Percentiles rank a stretch among this genome's conserved stretches.
These are phyloP conservation scores for Epinotia nisella DNA, from an alignment of 2,888 invertebrate species.

Conservation along the genomic window DNA sequence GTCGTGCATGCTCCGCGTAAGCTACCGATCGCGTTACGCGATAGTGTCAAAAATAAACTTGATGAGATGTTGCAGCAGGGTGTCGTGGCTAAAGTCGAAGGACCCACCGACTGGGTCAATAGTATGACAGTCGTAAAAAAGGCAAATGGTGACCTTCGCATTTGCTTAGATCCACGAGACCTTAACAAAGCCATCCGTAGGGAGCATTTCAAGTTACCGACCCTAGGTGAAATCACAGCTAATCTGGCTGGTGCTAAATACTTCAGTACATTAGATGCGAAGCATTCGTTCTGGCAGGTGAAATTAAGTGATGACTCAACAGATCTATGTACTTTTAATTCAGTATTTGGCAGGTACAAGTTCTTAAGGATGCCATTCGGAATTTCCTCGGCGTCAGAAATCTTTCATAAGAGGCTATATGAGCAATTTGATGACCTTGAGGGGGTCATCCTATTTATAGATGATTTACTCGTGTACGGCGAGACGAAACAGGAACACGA, in stretches of 20 bases:
- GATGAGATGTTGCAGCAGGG: too few species aligned
- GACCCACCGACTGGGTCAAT: too few species aligned
- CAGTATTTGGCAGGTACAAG: constrained; percentile 8
- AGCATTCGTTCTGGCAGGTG: constrained; percentile 16
- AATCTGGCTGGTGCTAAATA: constrained; percentile 9
- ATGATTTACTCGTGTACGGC: neutral
- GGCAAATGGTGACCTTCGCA: too few species aligned
- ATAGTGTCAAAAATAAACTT: too few species aligned
- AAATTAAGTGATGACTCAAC: neutral
- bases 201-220: constrained; percentile 14
- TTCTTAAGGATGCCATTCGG: constrained; percentile 15
- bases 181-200: too few species aligned
- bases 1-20: constrained; percentile 19
- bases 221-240: constrained; percentile 1
- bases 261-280: constrained; percentile 12
- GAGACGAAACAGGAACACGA: constrained; percentile 2
- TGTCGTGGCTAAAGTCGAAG: too few species aligned
- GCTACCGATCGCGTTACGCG: constrained; percentile 5
- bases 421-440: too few species aligned
- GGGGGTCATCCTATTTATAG: constrained; percentile 1
- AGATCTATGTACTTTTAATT: constrained; percentile 10
- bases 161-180: too few species aligned
- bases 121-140: too few species aligned
- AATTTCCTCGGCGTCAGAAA: constrained; percentile 6
- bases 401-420: neutral